Conservation (phyloP, 2,797 vertebrate genomes). For the Gallinago stenura region DNA sequence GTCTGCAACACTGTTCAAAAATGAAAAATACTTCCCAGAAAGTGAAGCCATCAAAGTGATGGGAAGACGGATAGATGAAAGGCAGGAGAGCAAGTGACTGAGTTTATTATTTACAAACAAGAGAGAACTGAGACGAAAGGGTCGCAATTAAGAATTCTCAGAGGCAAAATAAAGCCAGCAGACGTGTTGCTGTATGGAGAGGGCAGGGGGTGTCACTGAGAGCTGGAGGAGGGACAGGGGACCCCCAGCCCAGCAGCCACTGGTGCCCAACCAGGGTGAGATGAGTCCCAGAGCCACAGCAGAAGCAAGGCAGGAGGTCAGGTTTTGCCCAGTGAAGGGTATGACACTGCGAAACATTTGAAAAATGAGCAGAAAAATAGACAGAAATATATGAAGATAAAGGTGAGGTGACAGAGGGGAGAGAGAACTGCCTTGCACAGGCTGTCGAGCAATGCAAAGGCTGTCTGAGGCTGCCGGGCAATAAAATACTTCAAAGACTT, state of each 20-base stretch:
- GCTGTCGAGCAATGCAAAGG: not conserved
- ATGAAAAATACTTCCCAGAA: not conserved
- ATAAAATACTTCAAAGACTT: not conserved
- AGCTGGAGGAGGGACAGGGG: not conserved
- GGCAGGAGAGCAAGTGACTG: not conserved
- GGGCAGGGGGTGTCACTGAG: not conserved
- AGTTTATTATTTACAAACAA: not conserved
- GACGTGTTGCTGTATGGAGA: not conserved
- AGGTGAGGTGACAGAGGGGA: not conserved
- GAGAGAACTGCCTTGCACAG: not conserved
- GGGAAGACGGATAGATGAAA: not conserved
- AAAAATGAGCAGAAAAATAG: not conserved
- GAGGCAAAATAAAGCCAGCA: not conserved
- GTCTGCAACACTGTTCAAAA: not conserved
- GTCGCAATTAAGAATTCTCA: not conserved
- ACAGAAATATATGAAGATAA: not conserved
- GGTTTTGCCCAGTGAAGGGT: not conserved
- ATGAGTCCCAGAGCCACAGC: not conserved
- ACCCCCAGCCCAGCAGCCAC: not conserved
- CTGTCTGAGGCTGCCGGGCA: not conserved
- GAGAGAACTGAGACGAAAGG: not conserved
- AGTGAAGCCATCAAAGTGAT: not conserved
- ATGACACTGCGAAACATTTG: not conserved
- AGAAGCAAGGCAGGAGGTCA: not conserved
- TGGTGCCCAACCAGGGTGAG: rapidly evolving